Percentiles rank a stretch among this genome's conserved stretches.
Evolutionary conservation across 2,113 vertebrate species (phyloP).

Genomic region (Trochalopteron elliotii): DNA sequence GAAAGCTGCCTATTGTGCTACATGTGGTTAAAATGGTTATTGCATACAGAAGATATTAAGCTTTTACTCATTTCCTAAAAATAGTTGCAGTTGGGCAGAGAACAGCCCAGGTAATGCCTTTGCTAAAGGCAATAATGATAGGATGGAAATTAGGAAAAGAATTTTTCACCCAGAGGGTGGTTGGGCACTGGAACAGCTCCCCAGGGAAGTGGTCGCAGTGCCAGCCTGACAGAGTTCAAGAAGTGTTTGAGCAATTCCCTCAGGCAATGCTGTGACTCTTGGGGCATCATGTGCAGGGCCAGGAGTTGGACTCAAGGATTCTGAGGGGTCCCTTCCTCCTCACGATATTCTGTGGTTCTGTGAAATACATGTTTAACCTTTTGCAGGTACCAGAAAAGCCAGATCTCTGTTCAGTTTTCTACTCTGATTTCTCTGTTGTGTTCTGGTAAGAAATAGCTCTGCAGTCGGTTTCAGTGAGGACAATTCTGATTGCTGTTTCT

Average conservation of each 20-base stretch:
- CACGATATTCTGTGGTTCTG: background rate
- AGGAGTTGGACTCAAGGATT: background rate
- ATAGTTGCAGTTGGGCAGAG: background rate
- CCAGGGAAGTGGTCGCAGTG: too few species aligned
- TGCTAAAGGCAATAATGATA: background rate
- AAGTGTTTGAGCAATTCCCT: fast-evolving
- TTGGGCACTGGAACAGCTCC: too few species aligned
- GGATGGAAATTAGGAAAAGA: background rate
- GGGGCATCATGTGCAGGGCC: fast-evolving
- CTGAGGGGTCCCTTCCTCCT: background rate
- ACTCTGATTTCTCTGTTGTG: background rate
- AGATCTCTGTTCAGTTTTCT: background rate
- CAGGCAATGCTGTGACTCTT: background rate
- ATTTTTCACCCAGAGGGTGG: fast-evolving
- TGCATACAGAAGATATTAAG: background rate
- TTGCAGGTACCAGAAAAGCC: background rate
- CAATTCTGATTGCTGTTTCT: background rate
- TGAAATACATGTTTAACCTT: background rate
- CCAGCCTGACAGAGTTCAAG: background rate
- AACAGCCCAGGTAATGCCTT: background rate
- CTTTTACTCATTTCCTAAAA: background rate
- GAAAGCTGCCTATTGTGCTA: background rate
- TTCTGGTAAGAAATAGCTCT: background rate
- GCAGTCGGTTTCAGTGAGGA: background rate
- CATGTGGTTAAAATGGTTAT: background rate